Evolutionary conservation across 2,113 vertebrate species (phyloP).

Genomic region (Otis tarda): DNA sequence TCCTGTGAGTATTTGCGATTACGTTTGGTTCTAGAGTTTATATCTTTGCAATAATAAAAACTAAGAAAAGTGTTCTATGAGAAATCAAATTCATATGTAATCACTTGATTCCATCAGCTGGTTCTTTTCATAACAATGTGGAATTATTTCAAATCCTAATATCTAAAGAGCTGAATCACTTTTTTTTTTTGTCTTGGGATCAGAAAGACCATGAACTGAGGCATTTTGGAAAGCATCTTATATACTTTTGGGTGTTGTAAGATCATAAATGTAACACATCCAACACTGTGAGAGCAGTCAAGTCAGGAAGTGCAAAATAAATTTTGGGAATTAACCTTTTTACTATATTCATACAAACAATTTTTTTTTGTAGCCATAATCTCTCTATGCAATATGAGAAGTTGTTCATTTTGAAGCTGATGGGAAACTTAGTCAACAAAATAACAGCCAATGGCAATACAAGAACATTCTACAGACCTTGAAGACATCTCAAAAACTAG

Average conservation of each 20-base stretch:
- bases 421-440: background rate
- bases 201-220: background rate
- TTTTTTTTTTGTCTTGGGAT: background rate
- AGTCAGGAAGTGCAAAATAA: background rate
- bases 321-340: background rate
- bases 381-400: background rate
- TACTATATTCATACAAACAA: background rate
- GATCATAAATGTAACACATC: background rate
- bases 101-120: background rate
- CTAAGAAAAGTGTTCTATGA: background rate
- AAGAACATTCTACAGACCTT: background rate
- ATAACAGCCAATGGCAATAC: background rate
- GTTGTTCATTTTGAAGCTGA: background rate
- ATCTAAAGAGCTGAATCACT: background rate
- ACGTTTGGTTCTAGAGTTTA: background rate
- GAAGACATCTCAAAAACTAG: background rate
- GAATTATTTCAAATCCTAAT: background rate
- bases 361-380: background rate
- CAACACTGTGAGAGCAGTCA: background rate
- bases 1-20: background rate
- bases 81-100: background rate
- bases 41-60: background rate
- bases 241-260: background rate
- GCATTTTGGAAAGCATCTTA: background rate
- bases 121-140: background rate